These are phyloP conservation scores for Megalops atlanticus DNA, from an alignment of 2,113 vertebrate genomes.

Conservation along the genomic window DNA sequence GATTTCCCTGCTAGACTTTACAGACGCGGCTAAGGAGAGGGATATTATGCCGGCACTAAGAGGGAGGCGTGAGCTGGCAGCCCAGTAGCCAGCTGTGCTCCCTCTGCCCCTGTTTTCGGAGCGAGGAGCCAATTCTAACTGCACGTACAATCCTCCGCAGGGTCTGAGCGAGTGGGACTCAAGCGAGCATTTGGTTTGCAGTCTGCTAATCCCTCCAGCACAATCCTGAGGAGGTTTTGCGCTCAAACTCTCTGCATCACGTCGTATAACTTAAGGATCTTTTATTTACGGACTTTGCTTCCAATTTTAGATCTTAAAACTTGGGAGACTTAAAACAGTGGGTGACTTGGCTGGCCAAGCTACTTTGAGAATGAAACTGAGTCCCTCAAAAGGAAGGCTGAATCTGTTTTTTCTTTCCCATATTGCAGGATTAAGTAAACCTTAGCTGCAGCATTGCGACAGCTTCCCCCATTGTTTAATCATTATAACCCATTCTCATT, in stretches of 20 bases:
- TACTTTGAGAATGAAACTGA: conserved; percentile 46
- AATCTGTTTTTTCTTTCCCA: neutral
- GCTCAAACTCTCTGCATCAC: conserved; percentile 62
- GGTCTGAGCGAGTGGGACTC: neutral
- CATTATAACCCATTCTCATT: neutral
- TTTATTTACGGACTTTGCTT: conserved; percentile 63
- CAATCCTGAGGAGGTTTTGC: conserved; percentile 66
- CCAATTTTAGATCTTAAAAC: conserved; percentile 52
- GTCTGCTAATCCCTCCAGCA: conserved; percentile 68
- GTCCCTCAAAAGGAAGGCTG: conserved; percentile 34
- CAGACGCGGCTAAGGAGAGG: neutral
- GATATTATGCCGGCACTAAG: neutral
- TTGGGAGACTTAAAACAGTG: conserved; percentile 46
- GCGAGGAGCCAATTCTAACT: conserved; percentile 1
- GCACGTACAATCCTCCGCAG: neutral
- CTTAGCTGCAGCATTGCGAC: too few relatives aligned
- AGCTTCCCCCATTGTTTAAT: too few relatives aligned
- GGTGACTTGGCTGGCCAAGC: conserved; percentile 41
- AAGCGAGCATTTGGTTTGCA: conserved; percentile 55
- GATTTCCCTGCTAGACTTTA: neutral
- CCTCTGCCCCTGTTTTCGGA: neutral
- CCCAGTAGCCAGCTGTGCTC: neutral
- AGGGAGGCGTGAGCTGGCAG: neutral
- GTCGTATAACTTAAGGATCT: conserved; percentile 70
- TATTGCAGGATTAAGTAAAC: too few relatives aligned